Percentiles rank a stretch among this genome's conserved stretches.
These are phyloP conservation scores for Cantharis nigra DNA, from an alignment of 2,888 invertebrate genomes.

Conservation along the genomic window DNA sequence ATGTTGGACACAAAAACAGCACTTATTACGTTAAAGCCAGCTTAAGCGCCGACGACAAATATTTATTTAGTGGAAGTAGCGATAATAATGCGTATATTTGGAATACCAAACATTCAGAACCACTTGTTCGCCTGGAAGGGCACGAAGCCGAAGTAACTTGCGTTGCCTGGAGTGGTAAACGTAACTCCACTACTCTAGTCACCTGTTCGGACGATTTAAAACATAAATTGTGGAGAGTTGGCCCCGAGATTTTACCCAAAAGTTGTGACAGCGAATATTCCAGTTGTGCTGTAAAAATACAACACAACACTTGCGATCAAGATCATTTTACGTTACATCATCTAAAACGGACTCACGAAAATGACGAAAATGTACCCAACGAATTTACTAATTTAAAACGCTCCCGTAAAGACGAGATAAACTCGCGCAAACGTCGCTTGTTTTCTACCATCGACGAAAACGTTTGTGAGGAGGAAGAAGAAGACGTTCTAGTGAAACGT, in stretches of 20 bases:
- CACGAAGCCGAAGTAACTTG: slow-evolving; percentile 87
- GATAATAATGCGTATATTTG: slow-evolving; percentile 87
- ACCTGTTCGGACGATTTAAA: slow-evolving; percentile 85
- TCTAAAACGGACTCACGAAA: neutral
- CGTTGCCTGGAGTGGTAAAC: slow-evolving; percentile 74
- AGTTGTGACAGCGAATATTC: slow-evolving; percentile 41
- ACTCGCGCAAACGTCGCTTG: neutral
- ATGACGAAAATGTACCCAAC: neutral
- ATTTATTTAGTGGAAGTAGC: slow-evolving; percentile 86
- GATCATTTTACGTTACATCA: neutral
- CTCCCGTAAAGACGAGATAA: neutral
- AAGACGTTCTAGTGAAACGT: neutral
- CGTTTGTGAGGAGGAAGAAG: neutral
- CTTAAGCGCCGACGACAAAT: slow-evolving; percentile 79
- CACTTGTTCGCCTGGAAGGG: slow-evolving; percentile 72
- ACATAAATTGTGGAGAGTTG: slow-evolving; percentile 77
- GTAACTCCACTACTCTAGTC: slow-evolving; percentile 67
- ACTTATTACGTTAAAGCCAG: slow-evolving; percentile 86
- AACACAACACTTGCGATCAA: neutral
- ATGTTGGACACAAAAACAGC: slow-evolving; percentile 75
- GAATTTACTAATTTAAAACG: neutral
- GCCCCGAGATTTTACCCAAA: slow-evolving; percentile 56
- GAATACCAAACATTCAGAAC: slow-evolving; percentile 68
- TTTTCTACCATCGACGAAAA: neutral
- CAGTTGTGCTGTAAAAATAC: slow-evolving; percentile 34